Conservation (phyloP, 1,140 invertebrate genomes). For the Orius laevigatus region DNA sequence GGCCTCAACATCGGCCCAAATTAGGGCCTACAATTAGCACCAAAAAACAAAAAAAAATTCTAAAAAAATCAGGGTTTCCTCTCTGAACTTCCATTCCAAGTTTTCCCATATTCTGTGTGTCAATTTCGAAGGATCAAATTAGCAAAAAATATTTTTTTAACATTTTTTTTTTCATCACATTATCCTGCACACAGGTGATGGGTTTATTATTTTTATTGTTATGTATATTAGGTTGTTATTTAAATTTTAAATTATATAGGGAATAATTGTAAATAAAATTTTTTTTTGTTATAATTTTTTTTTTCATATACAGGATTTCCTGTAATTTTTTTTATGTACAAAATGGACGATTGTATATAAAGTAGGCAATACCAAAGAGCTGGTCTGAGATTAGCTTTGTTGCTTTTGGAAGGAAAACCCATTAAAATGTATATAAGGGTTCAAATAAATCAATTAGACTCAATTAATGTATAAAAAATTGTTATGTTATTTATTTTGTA, state of each 20-base stretch:
- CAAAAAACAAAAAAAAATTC: no score
- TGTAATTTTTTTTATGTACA: no score
- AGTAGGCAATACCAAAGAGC: constrained; percentile 12
- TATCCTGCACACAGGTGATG: background rate
- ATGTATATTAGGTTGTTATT: constrained; percentile 12
- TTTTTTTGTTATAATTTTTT: no score
- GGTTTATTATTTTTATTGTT: constrained; percentile 4
- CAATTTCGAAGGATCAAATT: background rate
- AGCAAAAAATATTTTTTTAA: no score
- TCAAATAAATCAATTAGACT: no score
- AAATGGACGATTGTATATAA: background rate
- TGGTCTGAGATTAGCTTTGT: constrained; percentile 1
- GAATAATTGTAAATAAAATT: constrained; percentile 6
- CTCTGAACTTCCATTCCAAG: constrained; percentile 8
- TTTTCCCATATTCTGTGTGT: constrained; percentile 7
- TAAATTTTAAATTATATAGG: constrained; percentile 10
- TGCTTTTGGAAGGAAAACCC: background rate
- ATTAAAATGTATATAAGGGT: background rate
- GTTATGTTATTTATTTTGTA: constrained; percentile 7
- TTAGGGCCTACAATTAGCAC: no score
- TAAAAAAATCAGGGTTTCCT: background rate
- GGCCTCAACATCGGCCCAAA: background rate
- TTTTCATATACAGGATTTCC: no score
- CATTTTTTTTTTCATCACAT: background rate
- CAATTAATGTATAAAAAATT: background rate